Evolutionary conservation across 2,797 vertebrate species (phyloP).

Genomic region (Gorsachius magnificus): DNA sequence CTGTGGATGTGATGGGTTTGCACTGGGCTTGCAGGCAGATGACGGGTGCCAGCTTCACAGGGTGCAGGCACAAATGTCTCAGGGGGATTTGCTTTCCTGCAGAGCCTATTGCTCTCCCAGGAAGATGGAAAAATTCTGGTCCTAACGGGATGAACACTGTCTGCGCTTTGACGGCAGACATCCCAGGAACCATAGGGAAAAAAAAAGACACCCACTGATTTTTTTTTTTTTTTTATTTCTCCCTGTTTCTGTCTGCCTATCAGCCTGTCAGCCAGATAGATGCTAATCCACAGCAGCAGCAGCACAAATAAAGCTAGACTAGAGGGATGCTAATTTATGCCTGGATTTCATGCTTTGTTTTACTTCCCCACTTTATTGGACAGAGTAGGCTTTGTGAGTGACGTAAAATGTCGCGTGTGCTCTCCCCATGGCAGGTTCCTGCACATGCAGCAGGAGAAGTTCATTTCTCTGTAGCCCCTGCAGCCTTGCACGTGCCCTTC

Average conservation of each 20-base stretch:
- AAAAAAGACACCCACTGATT: constrained; percentile 52
- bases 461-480: constrained; percentile 13
- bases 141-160: constrained; percentile 45
- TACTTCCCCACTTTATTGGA: constrained; percentile 64
- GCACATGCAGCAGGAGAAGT: constrained; percentile 48
- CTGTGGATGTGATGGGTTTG: background rate
- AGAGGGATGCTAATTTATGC: constrained; percentile 68
- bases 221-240: constrained; percentile 8
- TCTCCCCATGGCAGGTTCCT: constrained; percentile 57
- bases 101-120: constrained; percentile 17
- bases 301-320: constrained; percentile 63
- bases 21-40: background rate
- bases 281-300: constrained; percentile 65
- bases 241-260: constrained; percentile 61
- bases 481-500: background rate
- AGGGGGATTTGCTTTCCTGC: constrained; percentile 12
- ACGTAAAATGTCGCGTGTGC: constrained; percentile 42
- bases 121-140: constrained; percentile 23
- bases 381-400: constrained; percentile 61
- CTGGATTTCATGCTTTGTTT: constrained; percentile 60
- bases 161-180: constrained; percentile 51
- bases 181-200: constrained; percentile 23
- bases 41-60: background rate
- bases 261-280: constrained; percentile 61
- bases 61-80: background rate